Conservation (phyloP, 2,888 invertebrate genomes). For the Drosophila kambysellisi region DNA sequence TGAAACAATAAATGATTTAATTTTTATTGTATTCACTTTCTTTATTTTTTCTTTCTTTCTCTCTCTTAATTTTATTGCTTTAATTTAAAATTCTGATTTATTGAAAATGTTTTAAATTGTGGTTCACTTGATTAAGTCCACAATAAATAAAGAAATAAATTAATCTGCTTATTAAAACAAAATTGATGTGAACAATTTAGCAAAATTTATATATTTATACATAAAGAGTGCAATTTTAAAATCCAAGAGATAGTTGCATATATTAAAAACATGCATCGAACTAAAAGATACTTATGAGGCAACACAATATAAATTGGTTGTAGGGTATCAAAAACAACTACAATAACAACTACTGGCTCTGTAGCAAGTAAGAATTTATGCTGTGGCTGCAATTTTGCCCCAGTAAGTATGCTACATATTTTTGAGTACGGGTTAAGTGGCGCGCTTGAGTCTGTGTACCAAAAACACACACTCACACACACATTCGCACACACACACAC, state of each 20-base stretch:
- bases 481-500: background rate
- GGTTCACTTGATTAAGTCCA: background rate
- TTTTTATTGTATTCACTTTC: background rate
- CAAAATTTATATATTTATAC: background rate
- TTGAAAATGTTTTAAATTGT: background rate
- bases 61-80: background rate
- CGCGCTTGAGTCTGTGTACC: slow-evolving; percentile 41
- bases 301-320: background rate
- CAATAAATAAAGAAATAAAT: background rate
- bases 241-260: background rate
- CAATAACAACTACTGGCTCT: slow-evolving; percentile 35
- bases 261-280: background rate
- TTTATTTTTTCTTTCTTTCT: background rate
- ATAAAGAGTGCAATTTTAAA: background rate
- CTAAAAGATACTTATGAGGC: background rate
- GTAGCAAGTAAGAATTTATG: slow-evolving; percentile 63
- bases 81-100: background rate
- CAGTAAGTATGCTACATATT: slow-evolving; percentile 76
- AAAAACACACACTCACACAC: slow-evolving; percentile 16
- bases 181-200: no score
- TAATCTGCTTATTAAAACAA: no score
- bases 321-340: slow-evolving; percentile 42
- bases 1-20: background rate
- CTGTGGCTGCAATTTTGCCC: slow-evolving; percentile 72
- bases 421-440: slow-evolving; percentile 72